phyloP scores from a whole-genome alignment of 2,888 invertebrate genomes.

The Anticlea derivata region DNA sequence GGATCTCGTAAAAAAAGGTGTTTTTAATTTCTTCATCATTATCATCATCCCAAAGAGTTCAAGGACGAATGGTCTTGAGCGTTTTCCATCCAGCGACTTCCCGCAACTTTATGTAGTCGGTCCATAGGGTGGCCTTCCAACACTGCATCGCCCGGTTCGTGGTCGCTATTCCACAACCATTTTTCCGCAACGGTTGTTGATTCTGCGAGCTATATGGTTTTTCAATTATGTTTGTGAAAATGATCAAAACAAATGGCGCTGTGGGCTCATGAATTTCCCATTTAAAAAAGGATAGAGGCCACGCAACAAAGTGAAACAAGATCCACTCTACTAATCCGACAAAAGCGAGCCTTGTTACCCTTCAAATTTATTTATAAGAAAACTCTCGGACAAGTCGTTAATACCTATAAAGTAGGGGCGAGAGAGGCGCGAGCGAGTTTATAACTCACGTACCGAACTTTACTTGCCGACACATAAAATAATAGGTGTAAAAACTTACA shows the following conservation, averaged over 20 bases:
- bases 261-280: conserved; percentile 67
- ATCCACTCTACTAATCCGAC: conserved; percentile 84
- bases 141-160: no score
- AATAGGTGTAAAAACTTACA: conserved; percentile 85
- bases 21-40: no score
- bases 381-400: conserved; percentile 85
- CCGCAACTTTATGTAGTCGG: no score
- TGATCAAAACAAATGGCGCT: conserved; percentile 51
- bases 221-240: conserved; percentile 27
- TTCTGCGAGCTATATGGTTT: not conserved
- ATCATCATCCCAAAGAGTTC: no score
- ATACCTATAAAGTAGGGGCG: conserved; percentile 85
- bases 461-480: conserved; percentile 84
- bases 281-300: conserved; percentile 75
- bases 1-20: not conserved
- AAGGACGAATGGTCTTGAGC: no score
- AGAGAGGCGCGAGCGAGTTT: conserved; percentile 83
- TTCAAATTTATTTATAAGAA: conserved; percentile 85
- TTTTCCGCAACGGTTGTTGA: no score
- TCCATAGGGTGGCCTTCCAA: no score
- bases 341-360: conserved; percentile 84
- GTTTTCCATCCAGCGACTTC: no score
- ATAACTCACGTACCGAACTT: conserved; percentile 85
- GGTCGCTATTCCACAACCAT: no score
- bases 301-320: conserved; percentile 83